A percentile compares a stretch with the other conserved stretches of the same genome.
phyloP scores from a whole-genome alignment of 53 echinoderm and acorn worm genomes.

The Patiria pectinifera region DNA sequence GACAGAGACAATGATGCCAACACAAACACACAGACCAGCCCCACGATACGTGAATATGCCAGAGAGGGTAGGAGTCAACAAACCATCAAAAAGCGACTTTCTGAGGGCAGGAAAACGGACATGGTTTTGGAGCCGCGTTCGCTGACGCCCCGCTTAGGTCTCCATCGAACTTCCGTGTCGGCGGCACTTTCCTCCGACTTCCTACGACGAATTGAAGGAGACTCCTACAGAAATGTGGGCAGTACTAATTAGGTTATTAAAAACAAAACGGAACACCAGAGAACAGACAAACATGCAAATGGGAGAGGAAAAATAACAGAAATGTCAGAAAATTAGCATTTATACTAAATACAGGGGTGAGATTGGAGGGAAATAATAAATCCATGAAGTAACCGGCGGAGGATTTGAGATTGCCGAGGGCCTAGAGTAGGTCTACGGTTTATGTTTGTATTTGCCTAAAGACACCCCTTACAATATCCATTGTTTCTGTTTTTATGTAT shows the following conservation, averaged over 20 bases:
- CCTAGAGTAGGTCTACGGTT: no score
- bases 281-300: conserved; percentile 1
- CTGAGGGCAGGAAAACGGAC: conserved; percentile 54
- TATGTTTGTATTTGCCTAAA: no score
- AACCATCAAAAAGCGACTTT: conserved; percentile 65
- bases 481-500: no score
- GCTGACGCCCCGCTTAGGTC: neutral
- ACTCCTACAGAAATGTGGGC: conserved; percentile 61
- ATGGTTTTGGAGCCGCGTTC: conserved; percentile 38
- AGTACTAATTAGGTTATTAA: conserved; percentile 18
- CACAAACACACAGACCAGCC: neutral
- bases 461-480: no score
- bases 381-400: no score
- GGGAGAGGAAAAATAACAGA: neutral
- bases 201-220: conserved; percentile 54
- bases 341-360: neutral
- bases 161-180: conserved; percentile 11
- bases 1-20: neutral
- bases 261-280: neutral
- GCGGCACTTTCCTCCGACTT: neutral
- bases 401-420: no score
- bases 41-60: neutral
- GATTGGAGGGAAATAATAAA: no score
- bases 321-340: neutral
- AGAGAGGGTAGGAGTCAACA: neutral